These are phyloP conservation scores for Drosophila ercepeae DNA, from an alignment of 1,140 invertebrate species.

Conservation along the genomic window DNA sequence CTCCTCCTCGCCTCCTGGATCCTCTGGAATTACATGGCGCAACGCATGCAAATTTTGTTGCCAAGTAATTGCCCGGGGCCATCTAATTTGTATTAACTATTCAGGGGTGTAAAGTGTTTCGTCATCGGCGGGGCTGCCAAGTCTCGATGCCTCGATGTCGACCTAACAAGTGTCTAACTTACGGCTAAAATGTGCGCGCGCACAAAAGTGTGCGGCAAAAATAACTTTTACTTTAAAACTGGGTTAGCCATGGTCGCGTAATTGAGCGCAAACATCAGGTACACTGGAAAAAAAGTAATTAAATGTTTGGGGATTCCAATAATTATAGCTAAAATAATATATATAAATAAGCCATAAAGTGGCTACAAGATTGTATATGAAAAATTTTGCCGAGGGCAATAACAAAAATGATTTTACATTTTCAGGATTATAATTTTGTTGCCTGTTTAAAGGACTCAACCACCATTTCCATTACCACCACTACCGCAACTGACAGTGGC, in stretches of 20 bases:
- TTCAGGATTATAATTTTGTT: not conserved
- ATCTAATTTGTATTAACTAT: slow-evolving; percentile 64
- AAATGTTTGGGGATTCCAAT: not conserved
- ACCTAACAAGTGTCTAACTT: slow-evolving; percentile 48
- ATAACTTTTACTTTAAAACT: slow-evolving; percentile 44
- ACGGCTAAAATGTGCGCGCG: slow-evolving; percentile 30
- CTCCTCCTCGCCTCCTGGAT: not conserved
- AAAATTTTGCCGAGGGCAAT: not conserved
- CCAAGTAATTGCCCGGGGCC: slow-evolving; percentile 36
- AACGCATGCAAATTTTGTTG: slow-evolving; percentile 50
- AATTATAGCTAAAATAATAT: too few species aligned
- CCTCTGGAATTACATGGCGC: slow-evolving; percentile 23
- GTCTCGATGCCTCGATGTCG: slow-evolving; percentile 25
- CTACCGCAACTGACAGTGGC: slow-evolving; percentile 24
- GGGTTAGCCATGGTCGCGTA: slow-evolving; percentile 49
- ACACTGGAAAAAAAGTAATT: not conserved
- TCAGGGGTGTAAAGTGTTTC: slow-evolving; percentile 56
- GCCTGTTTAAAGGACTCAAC: not conserved
- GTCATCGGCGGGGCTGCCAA: slow-evolving; percentile 34
- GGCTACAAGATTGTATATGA: not conserved
- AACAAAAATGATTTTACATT: not conserved
- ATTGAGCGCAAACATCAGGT: slow-evolving; percentile 9
- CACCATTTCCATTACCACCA: slow-evolving; percentile 9
- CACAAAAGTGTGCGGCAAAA: slow-evolving; percentile 45
- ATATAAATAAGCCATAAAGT: too few species aligned